Base-by-base conservation (phyloP, 2,888 invertebrate species). In the Odontomyia ornata region DNA sequence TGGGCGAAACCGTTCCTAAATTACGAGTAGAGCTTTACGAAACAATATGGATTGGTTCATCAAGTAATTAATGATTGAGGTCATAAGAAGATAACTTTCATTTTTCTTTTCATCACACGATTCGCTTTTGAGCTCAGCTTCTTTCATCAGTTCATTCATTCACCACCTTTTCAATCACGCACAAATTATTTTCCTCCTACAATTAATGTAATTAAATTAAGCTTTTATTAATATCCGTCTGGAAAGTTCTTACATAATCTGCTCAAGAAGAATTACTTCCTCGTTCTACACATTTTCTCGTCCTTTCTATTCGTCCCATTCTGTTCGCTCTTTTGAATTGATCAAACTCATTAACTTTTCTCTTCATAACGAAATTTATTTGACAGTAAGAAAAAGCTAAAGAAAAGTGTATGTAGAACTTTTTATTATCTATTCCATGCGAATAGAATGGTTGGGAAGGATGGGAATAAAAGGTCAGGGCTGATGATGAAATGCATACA, bases 291-390 rank as follows among this genome's bases (percentile, higher is more conserved):
- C n/a, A 15, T 52, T 52, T 15, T 18, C 52, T 52, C 52, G 15
- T 18, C 52, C 13, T 4, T 52, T 52, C 25, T 60, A 27, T 28
- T 28, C 28, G 27, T n/a, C n/a, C n/a, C 28, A 1, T 28, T 27
- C 36, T 65, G 13, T 27, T 7, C 64, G 11, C 28, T 28, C 65
- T 4, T 62, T 65, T 30, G 28, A 65, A 30, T 65, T 4, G 36
- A 65, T 65, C 65, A 36, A 72, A 25, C 46, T 72, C 71, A 56
- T 56, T 72, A 67, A 25, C 56, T 72, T 71, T 56, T 56, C 28
- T n/a, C 52, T 72, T 28, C 28, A 25, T 27, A 15, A 56, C 1
- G 28, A 25, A 47, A 23, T 36, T 52, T 46, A 2, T 9, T 23
- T 25, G 43, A 47, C 21, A 5, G 46, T 52, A 9, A 46, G 43